These are phyloP conservation scores for Gallinago stenura DNA, from an alignment of 2,797 vertebrate species.

Conservation along the genomic window DNA sequence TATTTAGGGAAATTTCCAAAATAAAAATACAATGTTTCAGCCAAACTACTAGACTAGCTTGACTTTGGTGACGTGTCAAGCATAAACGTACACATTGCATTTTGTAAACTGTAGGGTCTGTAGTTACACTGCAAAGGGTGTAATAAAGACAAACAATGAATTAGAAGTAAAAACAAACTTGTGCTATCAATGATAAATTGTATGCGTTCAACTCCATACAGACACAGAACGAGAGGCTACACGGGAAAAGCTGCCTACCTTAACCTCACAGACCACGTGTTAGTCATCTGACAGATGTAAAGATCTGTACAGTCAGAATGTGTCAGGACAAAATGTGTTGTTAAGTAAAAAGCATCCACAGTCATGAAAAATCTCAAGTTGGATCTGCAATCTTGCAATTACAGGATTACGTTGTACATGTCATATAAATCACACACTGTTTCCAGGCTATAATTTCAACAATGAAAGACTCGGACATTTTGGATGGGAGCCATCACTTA, in stretches of 20 bases:
- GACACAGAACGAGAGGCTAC: neutral
- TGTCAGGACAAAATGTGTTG: neutral
- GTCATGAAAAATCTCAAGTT: neutral
- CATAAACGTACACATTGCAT: neutral
- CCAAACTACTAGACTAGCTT: neutral
- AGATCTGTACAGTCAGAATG: neutral
- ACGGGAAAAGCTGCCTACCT: neutral
- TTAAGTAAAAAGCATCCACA: neutral
- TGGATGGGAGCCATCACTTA: neutral
- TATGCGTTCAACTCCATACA: neutral
- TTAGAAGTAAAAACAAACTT: neutral
- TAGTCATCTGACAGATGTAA: neutral
- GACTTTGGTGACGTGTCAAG: neutral
- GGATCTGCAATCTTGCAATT: neutral
- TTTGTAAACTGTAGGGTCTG: neutral
- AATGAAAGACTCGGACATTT: fast-evolving
- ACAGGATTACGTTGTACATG: neutral
- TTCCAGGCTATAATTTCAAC: neutral
- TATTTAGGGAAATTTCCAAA: neutral
- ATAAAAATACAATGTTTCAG: neutral
- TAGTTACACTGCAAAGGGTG: neutral
- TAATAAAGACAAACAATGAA: neutral
- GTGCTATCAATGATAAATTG: neutral
- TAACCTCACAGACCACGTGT: neutral
- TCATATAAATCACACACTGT: neutral